Evolutionary conservation across 2,113 vertebrate genomes (phyloP).

Genomic region (Beaufortia kweichowensis): DNA sequence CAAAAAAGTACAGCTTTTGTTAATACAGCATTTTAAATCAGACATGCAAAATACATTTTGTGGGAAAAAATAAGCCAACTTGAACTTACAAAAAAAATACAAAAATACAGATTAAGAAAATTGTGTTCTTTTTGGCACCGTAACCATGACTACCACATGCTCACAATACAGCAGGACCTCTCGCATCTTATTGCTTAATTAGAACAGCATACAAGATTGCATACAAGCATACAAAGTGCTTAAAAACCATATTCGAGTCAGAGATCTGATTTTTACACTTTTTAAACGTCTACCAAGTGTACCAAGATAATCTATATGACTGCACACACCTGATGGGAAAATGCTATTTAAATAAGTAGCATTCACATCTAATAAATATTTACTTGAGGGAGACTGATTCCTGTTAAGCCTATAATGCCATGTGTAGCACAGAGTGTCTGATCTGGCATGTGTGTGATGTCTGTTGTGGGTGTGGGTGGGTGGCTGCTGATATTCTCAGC

Average conservation of each 20-base stretch:
- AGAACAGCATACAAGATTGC: neutral
- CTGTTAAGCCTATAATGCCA: neutral
- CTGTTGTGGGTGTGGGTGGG: conserved; percentile 9
- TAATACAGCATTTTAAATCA: too few species aligned
- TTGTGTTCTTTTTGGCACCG: too few species aligned
- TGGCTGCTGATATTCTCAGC: conserved; percentile 10
- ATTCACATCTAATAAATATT: neutral
- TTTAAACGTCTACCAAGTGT: neutral
- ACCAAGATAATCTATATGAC: neutral
- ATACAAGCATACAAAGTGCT: too few species aligned
- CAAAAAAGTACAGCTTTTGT: too few species aligned
- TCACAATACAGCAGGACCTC: neutral
- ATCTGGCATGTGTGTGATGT: neutral
- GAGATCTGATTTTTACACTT: neutral
- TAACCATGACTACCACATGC: neutral
- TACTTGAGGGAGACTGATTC: neutral
- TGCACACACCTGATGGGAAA: conserved; percentile 10
- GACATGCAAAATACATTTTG: too few species aligned
- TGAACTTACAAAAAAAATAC: too few species aligned
- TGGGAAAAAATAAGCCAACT: too few species aligned
- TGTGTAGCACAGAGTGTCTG: neutral
- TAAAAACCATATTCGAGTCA: too few species aligned
- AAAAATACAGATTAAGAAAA: too few species aligned
- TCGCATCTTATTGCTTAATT: neutral
- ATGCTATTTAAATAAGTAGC: neutral